Percentiles rank a stretch among this genome's conserved stretches.
These are phyloP conservation scores for Synodontis membranacea DNA, from an alignment of 2,113 vertebrate genomes.

Conservation along the genomic window DNA sequence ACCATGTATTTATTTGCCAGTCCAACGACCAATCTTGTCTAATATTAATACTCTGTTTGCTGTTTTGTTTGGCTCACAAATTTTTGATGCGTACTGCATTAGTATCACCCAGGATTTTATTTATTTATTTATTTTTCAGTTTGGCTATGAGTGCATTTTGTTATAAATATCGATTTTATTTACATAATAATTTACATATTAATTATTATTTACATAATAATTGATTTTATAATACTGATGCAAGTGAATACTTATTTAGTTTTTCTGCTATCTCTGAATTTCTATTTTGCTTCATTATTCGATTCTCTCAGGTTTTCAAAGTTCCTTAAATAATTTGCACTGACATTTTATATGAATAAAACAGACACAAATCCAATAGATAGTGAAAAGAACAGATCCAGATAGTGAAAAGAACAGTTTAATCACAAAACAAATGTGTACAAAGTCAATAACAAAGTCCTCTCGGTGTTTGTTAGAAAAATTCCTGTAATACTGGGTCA, in stretches of 20 bases:
- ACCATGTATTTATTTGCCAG: background rate
- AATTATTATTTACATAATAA: too few species aligned
- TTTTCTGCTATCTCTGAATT: background rate
- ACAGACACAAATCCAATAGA: background rate
- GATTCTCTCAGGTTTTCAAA: background rate
- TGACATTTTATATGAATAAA: background rate
- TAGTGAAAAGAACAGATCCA: background rate
- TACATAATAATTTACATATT: too few species aligned
- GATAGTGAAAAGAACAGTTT: background rate
- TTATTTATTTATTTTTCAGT: background rate
- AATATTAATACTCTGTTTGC: background rate
- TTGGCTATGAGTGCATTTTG: background rate
- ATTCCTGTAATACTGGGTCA: background rate
- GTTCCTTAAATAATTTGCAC: background rate
- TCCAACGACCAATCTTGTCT: background rate
- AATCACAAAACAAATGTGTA: background rate
- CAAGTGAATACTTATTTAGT: background rate
- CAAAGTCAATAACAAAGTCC: conserved; percentile 29
- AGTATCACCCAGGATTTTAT: background rate
- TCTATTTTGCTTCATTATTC: background rate
- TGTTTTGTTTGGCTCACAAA: background rate
- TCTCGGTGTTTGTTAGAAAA: background rate
- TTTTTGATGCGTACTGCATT: background rate
- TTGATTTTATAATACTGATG: background rate
- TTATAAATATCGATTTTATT: background rate